Evolutionary conservation across 2,888 invertebrate genomes (phyloP), one percentile per base, ranked within the genome.

Genomic region (Smittia aterrima): DNA sequence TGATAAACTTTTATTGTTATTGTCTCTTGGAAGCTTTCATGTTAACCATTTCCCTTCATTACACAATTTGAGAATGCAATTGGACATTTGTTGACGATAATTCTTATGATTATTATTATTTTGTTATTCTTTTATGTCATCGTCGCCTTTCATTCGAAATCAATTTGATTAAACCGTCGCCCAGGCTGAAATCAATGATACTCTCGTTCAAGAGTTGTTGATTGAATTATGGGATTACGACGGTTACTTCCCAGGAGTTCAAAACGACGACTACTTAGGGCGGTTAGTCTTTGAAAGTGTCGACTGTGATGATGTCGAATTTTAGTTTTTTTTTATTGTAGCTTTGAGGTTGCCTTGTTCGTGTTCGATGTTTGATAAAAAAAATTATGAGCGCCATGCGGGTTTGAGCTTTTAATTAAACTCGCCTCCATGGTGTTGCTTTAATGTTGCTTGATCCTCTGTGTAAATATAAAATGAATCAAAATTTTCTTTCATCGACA

Each of bases 151-250:
- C 9, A 32, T 32, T 32, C 32, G 32, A 32, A 32, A 3, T 6
- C 32, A 47, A n/a, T 47, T 47, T 47, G 9, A 16, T 11, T 11
- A 47, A 47, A n/a, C 16, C 47, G 47, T 47, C 16, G 38, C 77
- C 78, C 84, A 92, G 92, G 91, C 91, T 81, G 85, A 89, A 85
- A 87, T 92, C 86, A 88, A 86, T 84, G 90, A 91, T 80, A 86
- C 86, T 83, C 87, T 88, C 85, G 87, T 88, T 81, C 92, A 93
- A 86, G 86, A 87, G 85, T 83, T 92, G 83, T 86, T 86, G 83
- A 86, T 91, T 83, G 88, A 89, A 83, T 84, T 92, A 81, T 92
- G 91, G 92, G 92, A 93, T 86, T 92, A 89, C 88, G 93, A 93
- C 86, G 88, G 91, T 79, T 90, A 88, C 79, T 87, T 92, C 85